Conservation (phyloP, 2,888 invertebrate species). For the Callyntrura sp. region DNA sequence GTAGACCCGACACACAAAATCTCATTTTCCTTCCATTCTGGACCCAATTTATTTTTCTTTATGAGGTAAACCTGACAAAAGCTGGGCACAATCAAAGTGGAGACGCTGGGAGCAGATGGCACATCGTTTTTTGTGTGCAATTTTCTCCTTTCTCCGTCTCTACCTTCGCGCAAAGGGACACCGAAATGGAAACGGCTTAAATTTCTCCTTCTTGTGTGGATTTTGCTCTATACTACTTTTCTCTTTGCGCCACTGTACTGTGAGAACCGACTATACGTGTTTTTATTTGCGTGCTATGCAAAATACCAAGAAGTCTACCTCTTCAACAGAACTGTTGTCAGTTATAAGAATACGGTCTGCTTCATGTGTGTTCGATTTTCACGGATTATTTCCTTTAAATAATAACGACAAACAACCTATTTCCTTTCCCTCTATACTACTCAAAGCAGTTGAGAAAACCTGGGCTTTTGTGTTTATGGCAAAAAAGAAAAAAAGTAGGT, state of each 20-base stretch:
- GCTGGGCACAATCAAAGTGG: background rate
- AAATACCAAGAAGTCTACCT: constrained; percentile 23
- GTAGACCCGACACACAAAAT: too few relatives aligned
- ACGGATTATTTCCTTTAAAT: constrained; percentile 18
- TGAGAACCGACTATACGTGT: background rate
- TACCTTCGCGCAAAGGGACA: too few relatives aligned
- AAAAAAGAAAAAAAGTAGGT: too few relatives aligned
- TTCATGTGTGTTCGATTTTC: background rate
- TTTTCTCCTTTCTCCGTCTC: too few relatives aligned
- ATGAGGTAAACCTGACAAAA: background rate
- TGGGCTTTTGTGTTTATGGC: too few relatives aligned
- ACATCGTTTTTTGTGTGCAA: background rate
- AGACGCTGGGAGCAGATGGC: constrained; percentile 6
- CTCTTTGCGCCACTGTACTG: background rate
- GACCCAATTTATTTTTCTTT: too few relatives aligned
- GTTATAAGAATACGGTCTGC: too few relatives aligned
- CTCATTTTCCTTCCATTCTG: too few relatives aligned
- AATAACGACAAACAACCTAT: constrained; percentile 13
- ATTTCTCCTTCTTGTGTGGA: too few relatives aligned
- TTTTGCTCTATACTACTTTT: background rate
- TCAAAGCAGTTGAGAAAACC: too few relatives aligned
- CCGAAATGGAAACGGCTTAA: too few relatives aligned
- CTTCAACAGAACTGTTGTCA: background rate
- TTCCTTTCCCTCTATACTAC: constrained; percentile 13
- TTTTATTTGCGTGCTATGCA: constrained; percentile 31